Evolutionary conservation across 2,888 invertebrate species (phyloP), one percentile per base, ranked within the genome.

Genomic region (Eucera pruinosa): DNA sequence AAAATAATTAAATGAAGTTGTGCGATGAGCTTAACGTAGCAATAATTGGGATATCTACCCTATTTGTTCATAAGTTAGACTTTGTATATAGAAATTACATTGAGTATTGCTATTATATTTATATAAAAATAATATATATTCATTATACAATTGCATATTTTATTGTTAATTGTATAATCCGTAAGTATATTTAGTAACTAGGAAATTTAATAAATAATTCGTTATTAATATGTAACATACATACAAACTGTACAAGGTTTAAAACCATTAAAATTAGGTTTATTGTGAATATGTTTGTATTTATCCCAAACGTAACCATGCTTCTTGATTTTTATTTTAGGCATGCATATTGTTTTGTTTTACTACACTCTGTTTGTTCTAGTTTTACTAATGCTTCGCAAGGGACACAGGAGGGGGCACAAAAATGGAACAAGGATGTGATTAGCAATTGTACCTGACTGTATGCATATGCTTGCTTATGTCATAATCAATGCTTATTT

Each of bases 291-390:
- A 27, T 25, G 18, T 58, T 23, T 55, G 23, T 11, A 47, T 30
- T 18, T n/a, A 18, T 13, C 6, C 9, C 47, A 11, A 7, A 60
- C 48, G 18, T 50, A 33, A 45, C 43, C 27, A 7, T 39, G 61
- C 41, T 65, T 55, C 4, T 43, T 15, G 20, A 23, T 36, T 66
- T 60, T 30, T 68, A n/a, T 41, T 47, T 69, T 64, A 69, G 76
- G 73, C 70, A 81, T 67, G 55, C 7, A 5, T 41, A 20, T 74
- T 67, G 41, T 54, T 72, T 73, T 73, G 23, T 77, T 72, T 77
- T 73, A 77, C n/a, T 81, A 77, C 62, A 73, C 41, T 81, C 2
- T 80, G 65, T 80, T 57, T 81, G 66, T 80, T 81, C 57, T 77
- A 81, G 80, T 73, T 70, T 66, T 75, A 57, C 65, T 80, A 78